Conservation (phyloP, 2,888 invertebrate species). For the Hirtodrosophila histrioides region DNA sequence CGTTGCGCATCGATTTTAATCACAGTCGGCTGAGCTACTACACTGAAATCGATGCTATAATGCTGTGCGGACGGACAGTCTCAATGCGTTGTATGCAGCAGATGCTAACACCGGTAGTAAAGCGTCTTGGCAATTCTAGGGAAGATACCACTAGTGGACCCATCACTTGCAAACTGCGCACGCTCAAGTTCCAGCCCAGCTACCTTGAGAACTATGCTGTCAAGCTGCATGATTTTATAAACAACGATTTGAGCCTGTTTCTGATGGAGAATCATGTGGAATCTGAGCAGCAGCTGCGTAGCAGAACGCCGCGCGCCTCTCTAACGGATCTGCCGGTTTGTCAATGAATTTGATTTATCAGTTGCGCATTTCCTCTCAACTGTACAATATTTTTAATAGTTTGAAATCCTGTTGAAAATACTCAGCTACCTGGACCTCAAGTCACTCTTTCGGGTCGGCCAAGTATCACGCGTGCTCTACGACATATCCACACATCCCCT, state of each 20-base stretch:
- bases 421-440: conserved; percentile 92
- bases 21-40: conserved; percentile 92
- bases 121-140: not conserved
- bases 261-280: conserved; percentile 60
- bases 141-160: conserved; percentile 68
- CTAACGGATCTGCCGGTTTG: conserved; percentile 84
- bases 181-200: conserved; percentile 81
- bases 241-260: conserved; percentile 83
- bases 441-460: conserved; percentile 90
- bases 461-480: conserved; percentile 90
- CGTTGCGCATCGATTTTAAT: conserved; percentile 93
- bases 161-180: conserved; percentile 82
- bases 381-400: conserved; percentile 86
- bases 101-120: conserved; percentile 47
- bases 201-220: conserved; percentile 76
- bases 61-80: conserved; percentile 88
- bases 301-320: conserved; percentile 27
- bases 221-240: conserved; percentile 81
- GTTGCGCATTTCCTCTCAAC: conserved; percentile 18
- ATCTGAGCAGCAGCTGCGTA: conserved; percentile 14
- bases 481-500: conserved; percentile 90
- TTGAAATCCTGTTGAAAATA: conserved; percentile 92
- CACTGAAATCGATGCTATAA: conserved; percentile 93
- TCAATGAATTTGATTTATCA: conserved; percentile 1
- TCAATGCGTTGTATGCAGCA: conserved; percentile 71